Evolutionary conservation across 1,140 invertebrate species (phyloP).

Genomic region (Xylocopa sonorina): DNA sequence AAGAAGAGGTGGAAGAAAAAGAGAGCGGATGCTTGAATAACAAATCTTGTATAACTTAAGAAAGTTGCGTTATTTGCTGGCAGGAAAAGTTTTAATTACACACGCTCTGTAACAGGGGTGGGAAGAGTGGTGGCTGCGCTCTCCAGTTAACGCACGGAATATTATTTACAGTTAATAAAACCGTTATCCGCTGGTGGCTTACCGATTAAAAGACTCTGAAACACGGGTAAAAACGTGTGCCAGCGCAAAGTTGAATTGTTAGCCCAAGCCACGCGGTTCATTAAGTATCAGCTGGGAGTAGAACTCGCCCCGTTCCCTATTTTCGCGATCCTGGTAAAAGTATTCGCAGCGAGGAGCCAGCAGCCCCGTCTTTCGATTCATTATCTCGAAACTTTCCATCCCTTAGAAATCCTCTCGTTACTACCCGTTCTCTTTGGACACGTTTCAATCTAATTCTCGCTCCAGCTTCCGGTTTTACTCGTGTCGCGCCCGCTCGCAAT

Average conservation of each 20-base stretch:
- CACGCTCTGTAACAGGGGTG: too few relatives aligned
- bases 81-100: background rate
- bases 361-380: conserved; percentile 1
- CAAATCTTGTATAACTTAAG: background rate
- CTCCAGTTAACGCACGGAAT: too few relatives aligned
- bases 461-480: background rate
- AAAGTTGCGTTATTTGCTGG: background rate
- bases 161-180: too few relatives aligned
- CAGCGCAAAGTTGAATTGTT: background rate
- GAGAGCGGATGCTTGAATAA: background rate
- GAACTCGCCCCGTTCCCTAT: background rate
- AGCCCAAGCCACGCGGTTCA: background rate
- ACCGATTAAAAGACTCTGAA: background rate
- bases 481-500: too few relatives aligned
- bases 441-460: background rate
- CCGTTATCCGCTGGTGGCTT: background rate
- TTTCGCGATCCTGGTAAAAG: background rate
- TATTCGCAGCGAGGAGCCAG: background rate
- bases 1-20: too few relatives aligned
- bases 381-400: background rate
- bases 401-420: too few relatives aligned
- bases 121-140: too few relatives aligned
- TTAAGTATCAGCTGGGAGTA: background rate
- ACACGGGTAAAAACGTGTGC: background rate
- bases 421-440: background rate